Evolutionary conservation across 2,888 invertebrate species (phyloP).

Genomic region (Furcula furcula): DNA sequence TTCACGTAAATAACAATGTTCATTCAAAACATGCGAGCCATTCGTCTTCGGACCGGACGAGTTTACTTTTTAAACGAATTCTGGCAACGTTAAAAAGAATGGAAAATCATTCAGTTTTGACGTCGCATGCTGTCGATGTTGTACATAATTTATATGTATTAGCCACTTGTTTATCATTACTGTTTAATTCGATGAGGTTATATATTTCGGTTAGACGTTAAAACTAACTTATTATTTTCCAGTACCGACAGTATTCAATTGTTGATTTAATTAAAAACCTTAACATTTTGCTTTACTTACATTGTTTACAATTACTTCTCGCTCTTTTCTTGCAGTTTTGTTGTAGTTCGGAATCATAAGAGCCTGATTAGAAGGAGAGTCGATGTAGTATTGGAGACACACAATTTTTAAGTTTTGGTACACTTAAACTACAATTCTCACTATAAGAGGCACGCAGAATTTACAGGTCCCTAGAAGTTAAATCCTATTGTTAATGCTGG

Average conservation of each 20-base stretch:
- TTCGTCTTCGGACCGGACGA: neutral
- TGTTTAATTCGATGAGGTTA: neutral
- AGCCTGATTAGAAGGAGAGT: too few species aligned
- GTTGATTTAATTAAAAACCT: too few species aligned
- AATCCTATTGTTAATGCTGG: constrained; percentile 37
- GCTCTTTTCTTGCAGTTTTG: too few species aligned
- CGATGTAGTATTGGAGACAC: too few species aligned
- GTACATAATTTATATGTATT: neutral
- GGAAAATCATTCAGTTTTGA: neutral
- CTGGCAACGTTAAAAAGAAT: neutral
- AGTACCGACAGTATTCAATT: too few species aligned
- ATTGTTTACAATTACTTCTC: too few species aligned
- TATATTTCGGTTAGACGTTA: neutral
- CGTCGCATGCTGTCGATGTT: neutral
- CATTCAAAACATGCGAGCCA: neutral
- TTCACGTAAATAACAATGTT: neutral
- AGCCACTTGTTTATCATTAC: neutral
- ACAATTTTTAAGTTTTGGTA: too few species aligned
- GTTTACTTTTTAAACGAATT: constrained; percentile 1
- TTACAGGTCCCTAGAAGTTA: constrained; percentile 40
- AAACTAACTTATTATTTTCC: too few species aligned
- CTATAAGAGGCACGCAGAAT: constrained; percentile 28
- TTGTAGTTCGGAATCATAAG: too few species aligned
- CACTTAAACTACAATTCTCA: too few species aligned
- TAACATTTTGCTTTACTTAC: too few species aligned